These are phyloP conservation scores for Cossypha dichroa DNA, from an alignment of 2,797 vertebrate genomes.

Conservation along the genomic window DNA sequence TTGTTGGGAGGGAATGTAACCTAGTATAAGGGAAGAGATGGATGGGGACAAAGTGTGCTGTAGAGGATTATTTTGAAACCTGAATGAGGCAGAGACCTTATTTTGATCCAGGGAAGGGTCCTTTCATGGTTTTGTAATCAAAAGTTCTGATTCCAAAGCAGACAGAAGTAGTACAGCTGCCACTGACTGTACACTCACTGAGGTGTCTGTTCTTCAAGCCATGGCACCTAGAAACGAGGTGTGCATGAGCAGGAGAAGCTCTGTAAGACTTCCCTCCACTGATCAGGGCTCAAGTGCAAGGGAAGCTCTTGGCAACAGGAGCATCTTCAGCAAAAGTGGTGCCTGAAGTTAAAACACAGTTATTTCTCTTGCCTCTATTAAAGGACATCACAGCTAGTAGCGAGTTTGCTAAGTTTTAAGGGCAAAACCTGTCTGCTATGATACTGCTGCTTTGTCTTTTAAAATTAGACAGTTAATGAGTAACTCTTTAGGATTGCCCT, in stretches of 20 bases:
- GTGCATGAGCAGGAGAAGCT: background rate
- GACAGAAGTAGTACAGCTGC: background rate
- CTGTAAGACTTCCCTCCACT: accelerated
- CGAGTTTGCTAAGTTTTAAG: background rate
- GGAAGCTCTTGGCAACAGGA: background rate
- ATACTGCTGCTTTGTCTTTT: background rate
- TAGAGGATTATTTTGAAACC: background rate
- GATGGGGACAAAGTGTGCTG: background rate
- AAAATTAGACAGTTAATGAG: background rate
- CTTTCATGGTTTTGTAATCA: background rate
- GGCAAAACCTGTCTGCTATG: background rate
- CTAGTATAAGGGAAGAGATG: background rate
- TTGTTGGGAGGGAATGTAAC: background rate
- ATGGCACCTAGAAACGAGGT: background rate
- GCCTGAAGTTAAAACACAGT: background rate
- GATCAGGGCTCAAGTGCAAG: background rate
- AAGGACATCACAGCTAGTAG: background rate
- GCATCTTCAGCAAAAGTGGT: background rate
- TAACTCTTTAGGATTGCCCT: background rate
- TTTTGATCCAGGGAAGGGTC: background rate
- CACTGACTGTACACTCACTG: background rate
- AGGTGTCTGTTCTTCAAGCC: background rate
- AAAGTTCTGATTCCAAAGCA: background rate
- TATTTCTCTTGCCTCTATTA: background rate
- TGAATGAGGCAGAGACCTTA: background rate